Evolutionary conservation across 2,888 invertebrate genomes (phyloP), one percentile per base, ranked within the genome.

Genomic region (Ashinkailepas kermadecensis): DNA sequence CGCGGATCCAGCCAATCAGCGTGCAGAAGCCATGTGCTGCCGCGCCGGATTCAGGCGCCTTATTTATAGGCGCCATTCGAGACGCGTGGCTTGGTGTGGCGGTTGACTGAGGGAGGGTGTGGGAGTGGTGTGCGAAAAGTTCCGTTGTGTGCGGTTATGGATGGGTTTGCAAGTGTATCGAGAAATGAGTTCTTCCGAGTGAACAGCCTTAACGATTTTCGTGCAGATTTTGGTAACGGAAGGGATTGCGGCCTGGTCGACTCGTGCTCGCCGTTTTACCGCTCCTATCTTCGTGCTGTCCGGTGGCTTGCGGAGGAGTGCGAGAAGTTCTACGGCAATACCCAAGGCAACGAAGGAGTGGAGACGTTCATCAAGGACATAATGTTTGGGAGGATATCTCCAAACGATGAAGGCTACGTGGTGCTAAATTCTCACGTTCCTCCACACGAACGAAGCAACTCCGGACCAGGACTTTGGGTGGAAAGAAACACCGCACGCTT

Each of bases 351-450:
- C 56, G 78, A 56, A 18, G 21, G 78, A 18, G 21, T 78, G 56
- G 78, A 78, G 54, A 56, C 15, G 8, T 78, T 78, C 56, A 78
- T 78, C 56, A 78, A 78, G 56, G 78, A 78, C 56, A 78, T 78
- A 12, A 78, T 78, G 54, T 54, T 78, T 54, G 78, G 78, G 10
- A 54, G 39, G 21, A 78, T 78, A 18, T 78, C 78, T 15, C 78
- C 78, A 21, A 78, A 78, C 56, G 10, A 78, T 21, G 78, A 78
- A 54, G 78, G n/a, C 39, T 78, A 56, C 21, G 78, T 78, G 6
- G 56, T 78, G 78, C 67, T 67, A 67, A 67, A 67, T 67, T 67
- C 67, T n/a, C 67, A 67, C 25, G 12, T 67, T 1, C 25, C 67
- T 10, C 67, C 67, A 15, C 21, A 67, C 25, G 67, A 67, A 15